Evolutionary conservation across 2,797 vertebrate genomes (phyloP).

Genomic region (Botia almorhae): DNA sequence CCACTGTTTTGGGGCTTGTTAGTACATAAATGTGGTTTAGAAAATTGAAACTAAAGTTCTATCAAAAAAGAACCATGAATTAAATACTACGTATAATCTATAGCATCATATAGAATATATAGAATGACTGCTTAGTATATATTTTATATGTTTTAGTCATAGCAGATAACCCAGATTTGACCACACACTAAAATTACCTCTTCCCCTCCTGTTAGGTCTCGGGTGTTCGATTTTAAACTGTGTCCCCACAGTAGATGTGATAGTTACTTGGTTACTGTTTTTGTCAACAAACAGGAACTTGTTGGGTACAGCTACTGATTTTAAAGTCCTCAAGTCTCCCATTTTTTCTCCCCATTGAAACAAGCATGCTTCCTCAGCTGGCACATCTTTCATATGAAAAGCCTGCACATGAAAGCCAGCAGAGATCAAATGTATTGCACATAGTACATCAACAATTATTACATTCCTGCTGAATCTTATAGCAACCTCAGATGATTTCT

Average conservation of each 20-base stretch:
- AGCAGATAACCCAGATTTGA: too few species aligned
- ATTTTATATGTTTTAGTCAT: too few species aligned
- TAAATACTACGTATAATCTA: too few species aligned
- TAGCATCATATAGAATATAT: too few species aligned
- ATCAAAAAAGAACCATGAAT: too few species aligned
- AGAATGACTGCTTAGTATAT: too few species aligned
- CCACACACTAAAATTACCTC: background rate
- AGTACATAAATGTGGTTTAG: too few species aligned
- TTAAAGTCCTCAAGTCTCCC: background rate
- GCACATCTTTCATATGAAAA: background rate
- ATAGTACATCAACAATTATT: background rate
- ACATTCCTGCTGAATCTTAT: background rate
- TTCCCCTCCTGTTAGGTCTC: too few species aligned
- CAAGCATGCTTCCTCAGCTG: fast-evolving
- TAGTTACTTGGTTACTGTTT: background rate
- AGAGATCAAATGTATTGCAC: background rate
- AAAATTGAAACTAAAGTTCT: too few species aligned
- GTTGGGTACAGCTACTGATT: background rate
- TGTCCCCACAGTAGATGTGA: fast-evolving
- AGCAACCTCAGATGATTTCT: background rate
- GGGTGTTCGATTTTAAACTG: fast-evolving
- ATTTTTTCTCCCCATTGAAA: background rate
- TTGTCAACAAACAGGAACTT: background rate
- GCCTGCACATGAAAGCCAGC: too few species aligned
- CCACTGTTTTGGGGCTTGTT: too few species aligned